Evolutionary conservation across 2,113 vertebrate species (phyloP).

Genomic region (Genyomyrus donnyi): DNA sequence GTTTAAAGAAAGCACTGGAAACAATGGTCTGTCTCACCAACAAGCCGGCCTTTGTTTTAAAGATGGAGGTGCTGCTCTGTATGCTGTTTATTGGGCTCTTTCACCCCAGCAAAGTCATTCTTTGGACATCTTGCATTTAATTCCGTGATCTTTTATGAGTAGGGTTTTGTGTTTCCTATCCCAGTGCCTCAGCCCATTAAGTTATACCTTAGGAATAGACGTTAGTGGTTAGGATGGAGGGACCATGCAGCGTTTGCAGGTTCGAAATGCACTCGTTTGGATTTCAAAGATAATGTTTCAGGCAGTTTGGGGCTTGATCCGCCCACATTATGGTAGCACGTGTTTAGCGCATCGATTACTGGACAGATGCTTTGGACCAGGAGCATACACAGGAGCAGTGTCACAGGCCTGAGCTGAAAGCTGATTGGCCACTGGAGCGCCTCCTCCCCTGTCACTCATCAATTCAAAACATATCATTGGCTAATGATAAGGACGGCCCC

Average conservation of each 20-base stretch:
- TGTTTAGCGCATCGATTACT: not conserved
- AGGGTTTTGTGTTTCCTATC: not conserved
- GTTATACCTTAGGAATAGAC: not conserved
- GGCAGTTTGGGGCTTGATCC: not conserved
- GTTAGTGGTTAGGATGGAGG: not conserved
- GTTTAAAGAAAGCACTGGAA: not conserved
- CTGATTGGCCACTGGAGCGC: not conserved
- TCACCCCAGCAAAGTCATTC: not conserved
- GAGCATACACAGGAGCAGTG: not conserved
- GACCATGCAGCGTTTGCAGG: not conserved
- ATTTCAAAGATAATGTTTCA: not conserved
- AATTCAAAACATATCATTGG: not conserved
- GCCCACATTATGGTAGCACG: not conserved
- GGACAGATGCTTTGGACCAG: not conserved
- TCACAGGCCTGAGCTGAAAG: not conserved
- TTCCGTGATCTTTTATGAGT: not conserved
- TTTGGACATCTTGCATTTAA: not conserved
- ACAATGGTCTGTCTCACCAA: not conserved
- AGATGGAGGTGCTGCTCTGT: not conserved
- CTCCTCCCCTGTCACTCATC: not conserved
- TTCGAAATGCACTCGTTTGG: not conserved
- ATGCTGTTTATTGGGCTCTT: not conserved
- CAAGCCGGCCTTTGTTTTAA: not conserved
- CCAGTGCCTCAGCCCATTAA: not conserved
- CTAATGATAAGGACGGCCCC: not conserved